These are phyloP conservation scores for Tiliqua scincoides DNA, from an alignment of 2,113 vertebrate species.

Conservation along the genomic window DNA sequence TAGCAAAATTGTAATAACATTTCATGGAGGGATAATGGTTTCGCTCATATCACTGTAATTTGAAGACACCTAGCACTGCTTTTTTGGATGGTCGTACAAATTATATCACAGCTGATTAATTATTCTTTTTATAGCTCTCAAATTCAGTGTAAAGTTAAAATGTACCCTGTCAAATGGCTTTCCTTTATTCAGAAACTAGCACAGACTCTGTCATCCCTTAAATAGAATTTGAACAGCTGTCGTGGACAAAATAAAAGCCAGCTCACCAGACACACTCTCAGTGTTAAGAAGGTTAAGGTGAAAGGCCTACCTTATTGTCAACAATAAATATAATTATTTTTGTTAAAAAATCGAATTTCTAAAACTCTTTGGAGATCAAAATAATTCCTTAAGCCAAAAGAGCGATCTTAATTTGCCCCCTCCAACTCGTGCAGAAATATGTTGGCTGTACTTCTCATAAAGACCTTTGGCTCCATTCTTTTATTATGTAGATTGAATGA, in stretches of 20 bases:
- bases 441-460: slow-evolving; percentile 20
- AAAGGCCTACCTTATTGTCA: neutral
- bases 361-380: slow-evolving; percentile 53
- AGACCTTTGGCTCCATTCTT: slow-evolving; percentile 44
- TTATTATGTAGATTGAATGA: slow-evolving; percentile 62
- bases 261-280: neutral
- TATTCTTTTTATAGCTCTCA: slow-evolving; percentile 3
- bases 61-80: neutral
- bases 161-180: neutral
- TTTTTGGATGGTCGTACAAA: slow-evolving; percentile 18
- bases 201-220: neutral
- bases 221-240: neutral
- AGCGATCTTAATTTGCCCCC: slow-evolving; percentile 30
- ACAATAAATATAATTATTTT: slow-evolving; percentile 1
- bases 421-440: slow-evolving; percentile 32
- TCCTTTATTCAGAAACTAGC: slow-evolving; percentile 9
- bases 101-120: slow-evolving; percentile 7
- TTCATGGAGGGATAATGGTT: neutral
- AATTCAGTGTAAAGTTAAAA: slow-evolving; percentile 31
- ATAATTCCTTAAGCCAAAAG: slow-evolving; percentile 53
- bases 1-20: neutral
- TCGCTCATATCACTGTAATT: neutral
- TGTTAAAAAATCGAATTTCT: slow-evolving; percentile 28
- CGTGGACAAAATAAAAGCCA: neutral
- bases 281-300: neutral